These are phyloP conservation scores for Peromyscus attwateri DNA, from an alignment of 2,797 vertebrate species.

Conservation along the genomic window DNA sequence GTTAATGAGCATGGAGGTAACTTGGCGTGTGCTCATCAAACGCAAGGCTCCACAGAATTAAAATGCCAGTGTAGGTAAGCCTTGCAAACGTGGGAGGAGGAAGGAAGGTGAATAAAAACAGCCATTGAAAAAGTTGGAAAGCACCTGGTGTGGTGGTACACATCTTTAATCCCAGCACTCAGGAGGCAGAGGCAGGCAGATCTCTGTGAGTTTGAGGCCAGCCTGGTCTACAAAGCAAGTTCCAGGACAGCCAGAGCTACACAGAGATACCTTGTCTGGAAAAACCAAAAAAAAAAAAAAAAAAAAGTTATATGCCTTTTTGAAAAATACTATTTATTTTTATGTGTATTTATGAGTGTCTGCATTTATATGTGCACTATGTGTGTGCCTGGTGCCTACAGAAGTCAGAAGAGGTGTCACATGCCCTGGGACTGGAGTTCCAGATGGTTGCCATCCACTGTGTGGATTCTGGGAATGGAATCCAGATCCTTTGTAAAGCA, in stretches of 20 bases:
- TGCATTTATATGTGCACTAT: neutral
- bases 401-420: neutral
- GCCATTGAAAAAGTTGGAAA: neutral
- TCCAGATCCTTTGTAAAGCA: neutral
- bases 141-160: neutral
- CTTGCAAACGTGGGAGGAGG: neutral
- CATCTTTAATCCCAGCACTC: neutral
- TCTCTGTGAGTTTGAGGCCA: neutral
- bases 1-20: neutral
- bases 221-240: neutral
- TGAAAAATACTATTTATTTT: neutral
- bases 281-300: neutral
- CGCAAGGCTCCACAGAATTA: neutral
- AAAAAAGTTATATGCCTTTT: neutral
- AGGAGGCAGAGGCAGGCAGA: neutral
- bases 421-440: neutral
- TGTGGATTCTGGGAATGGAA: neutral
- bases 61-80: neutral
- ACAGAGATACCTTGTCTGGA: neutral
- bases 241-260: neutral
- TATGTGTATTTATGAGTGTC: neutral
- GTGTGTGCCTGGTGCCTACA: neutral
- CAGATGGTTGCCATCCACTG: neutral
- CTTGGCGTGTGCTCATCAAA: neutral
- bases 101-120: neutral